Percentiles rank a stretch among this genome's conserved stretches.
These are phyloP conservation scores for Saguinus imperator DNA, from an alignment of 2,113 vertebrate genomes.

Conservation along the genomic window DNA sequence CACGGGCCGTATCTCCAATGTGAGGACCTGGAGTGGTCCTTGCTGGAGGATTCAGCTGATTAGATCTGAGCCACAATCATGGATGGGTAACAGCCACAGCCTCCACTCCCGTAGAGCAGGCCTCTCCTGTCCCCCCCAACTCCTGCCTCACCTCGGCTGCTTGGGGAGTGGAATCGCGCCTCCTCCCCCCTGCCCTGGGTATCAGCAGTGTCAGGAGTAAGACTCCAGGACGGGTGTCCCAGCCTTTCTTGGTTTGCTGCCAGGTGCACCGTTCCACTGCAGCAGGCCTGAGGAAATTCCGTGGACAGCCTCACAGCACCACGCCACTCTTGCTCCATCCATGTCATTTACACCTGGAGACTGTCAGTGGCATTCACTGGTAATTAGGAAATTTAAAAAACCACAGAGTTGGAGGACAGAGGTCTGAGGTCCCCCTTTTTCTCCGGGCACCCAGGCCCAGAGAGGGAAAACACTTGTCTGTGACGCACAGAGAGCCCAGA, in stretches of 20 bases:
- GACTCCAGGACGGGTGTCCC: fast-evolving
- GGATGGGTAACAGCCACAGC: neutral
- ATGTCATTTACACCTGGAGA: neutral
- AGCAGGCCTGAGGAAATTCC: too few species aligned
- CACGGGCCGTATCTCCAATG: fast-evolving
- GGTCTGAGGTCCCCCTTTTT: neutral
- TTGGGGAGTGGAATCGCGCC: neutral
- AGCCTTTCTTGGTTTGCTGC: too few species aligned
- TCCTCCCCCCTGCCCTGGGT: neutral
- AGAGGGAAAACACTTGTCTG: fast-evolving
- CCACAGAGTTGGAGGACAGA: neutral
- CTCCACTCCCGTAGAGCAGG: too few species aligned
- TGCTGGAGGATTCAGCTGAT: fast-evolving
- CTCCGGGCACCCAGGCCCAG: neutral
- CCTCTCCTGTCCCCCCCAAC: neutral
- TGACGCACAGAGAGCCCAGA: fast-evolving
- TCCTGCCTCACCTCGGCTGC: fast-evolving
- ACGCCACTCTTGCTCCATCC: fast-evolving
- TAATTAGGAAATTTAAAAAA: neutral
- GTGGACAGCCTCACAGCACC: too few species aligned
- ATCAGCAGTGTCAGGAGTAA: neutral
- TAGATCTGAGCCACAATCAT: fast-evolving
- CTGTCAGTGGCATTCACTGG: fast-evolving
- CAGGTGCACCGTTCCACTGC: fast-evolving
- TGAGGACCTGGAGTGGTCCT: neutral